Base-by-base conservation (phyloP, 37 sponge, comb jelly and placozoan genomes). In the Diacarnus erythraeanus region DNA sequence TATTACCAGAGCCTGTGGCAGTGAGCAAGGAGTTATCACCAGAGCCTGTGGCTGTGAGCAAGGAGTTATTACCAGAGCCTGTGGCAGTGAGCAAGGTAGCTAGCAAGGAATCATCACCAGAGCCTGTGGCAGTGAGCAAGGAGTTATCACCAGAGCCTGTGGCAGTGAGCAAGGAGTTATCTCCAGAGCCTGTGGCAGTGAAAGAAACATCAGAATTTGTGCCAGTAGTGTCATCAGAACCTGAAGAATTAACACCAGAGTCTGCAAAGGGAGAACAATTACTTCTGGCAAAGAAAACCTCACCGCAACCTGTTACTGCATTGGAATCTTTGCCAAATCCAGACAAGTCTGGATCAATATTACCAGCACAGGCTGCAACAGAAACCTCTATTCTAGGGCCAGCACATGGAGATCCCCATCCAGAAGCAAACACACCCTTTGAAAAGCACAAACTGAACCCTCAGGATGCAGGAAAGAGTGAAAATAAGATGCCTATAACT, bases 221-320 rank as follows among this genome's bases (percentile, higher is more conserved):
- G 27, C 12, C 15, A 30, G 69, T 25, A 27, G 33, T 25, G 17
- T 15, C 33, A 21, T 12, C 17, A 66, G 33, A 27, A 21, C 17
- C 12, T 25, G 69, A 66, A 15, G 33, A 66, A 66, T 22, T n/a
- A 42, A 41, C n/a, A 71, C 31, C 44, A 33, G 72, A 71, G 39
- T 29, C n/a, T 23, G 72, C 10, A 29, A 30, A 71, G 40, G 23
- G 35, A 12, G 44, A 41, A 42, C 44, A 37, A 29, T 21, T 17
- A 41, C 10, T 22, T 20, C 23, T 20, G 20, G 40, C 8, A 10
- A 38, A 56, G 31, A 17, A 44, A 74, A 18, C 36, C 22, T 30
- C 36, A 74, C 57, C 57, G 27, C 56, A 35, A 69, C 39, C 69
- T 9, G 22, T n/a, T n/a, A n/a, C n/a, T n/a, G n/a, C n/a, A n/a